These are phyloP conservation scores for Threskiornis aethiopicus DNA, from an alignment of 2,797 vertebrate species.

Conservation along the genomic window DNA sequence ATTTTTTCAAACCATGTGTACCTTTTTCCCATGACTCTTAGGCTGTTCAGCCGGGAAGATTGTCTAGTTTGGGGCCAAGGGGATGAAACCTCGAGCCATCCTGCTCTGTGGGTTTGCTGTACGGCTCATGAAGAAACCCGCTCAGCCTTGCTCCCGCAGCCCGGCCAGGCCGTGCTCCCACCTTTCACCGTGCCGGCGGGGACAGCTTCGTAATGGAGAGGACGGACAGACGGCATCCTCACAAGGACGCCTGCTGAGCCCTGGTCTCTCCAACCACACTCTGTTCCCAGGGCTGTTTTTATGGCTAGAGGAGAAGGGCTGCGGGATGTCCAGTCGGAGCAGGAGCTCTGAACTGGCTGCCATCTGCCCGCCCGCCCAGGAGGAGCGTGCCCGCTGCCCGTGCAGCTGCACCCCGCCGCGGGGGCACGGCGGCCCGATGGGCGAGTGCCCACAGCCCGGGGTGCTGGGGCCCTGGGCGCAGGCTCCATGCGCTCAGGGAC, in stretches of 20 bases:
- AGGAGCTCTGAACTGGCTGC: neutral
- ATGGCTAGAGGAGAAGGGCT: neutral
- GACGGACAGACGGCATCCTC: neutral
- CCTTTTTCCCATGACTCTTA: neutral
- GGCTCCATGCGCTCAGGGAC: neutral
- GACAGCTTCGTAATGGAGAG: neutral
- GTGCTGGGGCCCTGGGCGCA: neutral
- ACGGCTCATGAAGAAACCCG: accelerated
- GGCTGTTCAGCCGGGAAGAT: neutral
- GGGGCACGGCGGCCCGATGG: neutral
- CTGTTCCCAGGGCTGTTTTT: neutral
- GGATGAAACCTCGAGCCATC: neutral
- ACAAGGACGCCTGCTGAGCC: accelerated
- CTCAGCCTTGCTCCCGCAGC: neutral
- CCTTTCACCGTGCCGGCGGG: accelerated
- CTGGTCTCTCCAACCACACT: neutral
- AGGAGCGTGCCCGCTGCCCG: accelerated
- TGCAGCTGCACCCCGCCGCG: neutral
- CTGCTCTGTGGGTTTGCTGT: neutral
- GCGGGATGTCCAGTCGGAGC: neutral
- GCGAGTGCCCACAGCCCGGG: neutral
- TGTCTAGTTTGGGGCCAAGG: neutral
- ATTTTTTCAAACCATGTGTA: neutral
- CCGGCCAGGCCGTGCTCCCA: neutral
- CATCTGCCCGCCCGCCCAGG: neutral